These are phyloP conservation scores for Spinibarbus caldwelli DNA, from an alignment of 2,797 vertebrate genomes.

Conservation along the genomic window DNA sequence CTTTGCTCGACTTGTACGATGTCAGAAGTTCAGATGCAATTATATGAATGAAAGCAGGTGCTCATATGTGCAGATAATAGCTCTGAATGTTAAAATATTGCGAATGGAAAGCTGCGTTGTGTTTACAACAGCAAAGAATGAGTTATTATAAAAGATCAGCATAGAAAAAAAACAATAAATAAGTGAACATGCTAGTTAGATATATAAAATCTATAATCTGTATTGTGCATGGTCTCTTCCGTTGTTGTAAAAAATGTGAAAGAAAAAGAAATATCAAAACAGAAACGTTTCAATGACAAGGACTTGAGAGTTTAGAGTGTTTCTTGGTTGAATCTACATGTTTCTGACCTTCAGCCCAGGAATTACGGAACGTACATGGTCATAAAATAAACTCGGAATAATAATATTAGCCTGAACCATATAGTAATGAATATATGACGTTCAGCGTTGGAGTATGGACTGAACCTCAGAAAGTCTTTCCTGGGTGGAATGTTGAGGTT, in stretches of 20 bases:
- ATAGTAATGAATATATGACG: background rate
- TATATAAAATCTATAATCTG: background rate
- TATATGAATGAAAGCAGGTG: background rate
- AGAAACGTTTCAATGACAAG: conserved; percentile 15
- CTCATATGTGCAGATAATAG: background rate
- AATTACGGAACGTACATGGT: background rate
- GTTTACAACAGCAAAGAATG: background rate
- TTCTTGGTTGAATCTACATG: background rate
- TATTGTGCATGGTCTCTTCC: background rate
- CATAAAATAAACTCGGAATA: background rate
- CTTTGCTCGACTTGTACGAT: background rate
- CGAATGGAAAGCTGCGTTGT: background rate
- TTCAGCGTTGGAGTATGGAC: background rate
- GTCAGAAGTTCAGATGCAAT: background rate
- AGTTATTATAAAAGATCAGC: conserved; percentile 4
- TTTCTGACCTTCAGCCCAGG: background rate
- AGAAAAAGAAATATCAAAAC: conserved; percentile 4
- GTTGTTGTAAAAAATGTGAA: background rate
- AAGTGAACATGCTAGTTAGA: too few relatives aligned
- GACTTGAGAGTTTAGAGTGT: conserved; percentile 17
- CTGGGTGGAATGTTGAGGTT: conserved; percentile 38
- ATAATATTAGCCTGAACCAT: background rate
- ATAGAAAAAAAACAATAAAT: background rate
- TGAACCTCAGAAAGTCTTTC: background rate
- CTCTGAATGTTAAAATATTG: background rate